phyloP scores from a whole-genome alignment of 2,888 invertebrate genomes.

The Platycnemis pennipes region DNA sequence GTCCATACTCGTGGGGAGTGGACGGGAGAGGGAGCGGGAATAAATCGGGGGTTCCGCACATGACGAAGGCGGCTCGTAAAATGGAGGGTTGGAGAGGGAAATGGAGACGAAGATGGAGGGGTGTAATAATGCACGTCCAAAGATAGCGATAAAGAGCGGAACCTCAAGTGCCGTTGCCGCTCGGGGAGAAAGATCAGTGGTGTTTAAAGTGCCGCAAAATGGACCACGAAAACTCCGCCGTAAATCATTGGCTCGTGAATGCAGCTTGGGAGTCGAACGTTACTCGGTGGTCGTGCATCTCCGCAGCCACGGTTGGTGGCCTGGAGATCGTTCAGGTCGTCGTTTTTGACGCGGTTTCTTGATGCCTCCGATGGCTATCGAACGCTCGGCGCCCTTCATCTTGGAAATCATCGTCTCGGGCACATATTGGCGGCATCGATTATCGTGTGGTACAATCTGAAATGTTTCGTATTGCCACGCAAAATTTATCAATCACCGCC shows the following conservation, averaged over 20 bases:
- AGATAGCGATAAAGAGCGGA: not conserved
- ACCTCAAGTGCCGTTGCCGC: not conserved
- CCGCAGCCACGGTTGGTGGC: not conserved
- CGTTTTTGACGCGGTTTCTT: not conserved
- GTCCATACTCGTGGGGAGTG: not conserved
- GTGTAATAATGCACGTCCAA: not conserved
- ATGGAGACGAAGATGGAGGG: constrained; percentile 21
- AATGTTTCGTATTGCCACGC: no score
- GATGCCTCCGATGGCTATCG: not conserved
- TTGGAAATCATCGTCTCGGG: not conserved
- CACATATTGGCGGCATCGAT: no score
- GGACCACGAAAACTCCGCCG: not conserved
- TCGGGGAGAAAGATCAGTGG: not conserved
- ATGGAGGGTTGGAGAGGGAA: not conserved
- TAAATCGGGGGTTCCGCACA: not conserved
- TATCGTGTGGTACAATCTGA: no score
- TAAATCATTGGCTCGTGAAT: constrained; percentile 16
- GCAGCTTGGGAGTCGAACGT: not conserved
- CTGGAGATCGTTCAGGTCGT: not conserved
- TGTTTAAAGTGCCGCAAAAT: not conserved
- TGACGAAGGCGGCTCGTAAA: constrained; percentile 18
- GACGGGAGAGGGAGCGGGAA: not conserved
- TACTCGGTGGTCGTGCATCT: not conserved
- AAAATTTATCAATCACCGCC: no score
- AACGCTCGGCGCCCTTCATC: not conserved